These are phyloP conservation scores for Grallaria varia DNA, from an alignment of 2,113 vertebrate species.

Conservation along the genomic window DNA sequence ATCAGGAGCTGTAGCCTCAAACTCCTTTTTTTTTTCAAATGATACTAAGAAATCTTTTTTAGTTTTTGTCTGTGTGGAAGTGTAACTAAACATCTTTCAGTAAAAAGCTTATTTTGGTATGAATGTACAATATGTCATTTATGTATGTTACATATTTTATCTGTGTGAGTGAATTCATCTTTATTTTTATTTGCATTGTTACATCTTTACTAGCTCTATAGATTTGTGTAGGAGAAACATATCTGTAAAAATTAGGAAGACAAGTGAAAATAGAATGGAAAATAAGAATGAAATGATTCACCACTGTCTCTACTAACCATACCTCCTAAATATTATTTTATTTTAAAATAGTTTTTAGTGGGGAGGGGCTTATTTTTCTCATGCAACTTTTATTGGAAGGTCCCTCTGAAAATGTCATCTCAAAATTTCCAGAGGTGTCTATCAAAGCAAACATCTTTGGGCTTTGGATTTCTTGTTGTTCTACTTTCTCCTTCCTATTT, in stretches of 20 bases:
- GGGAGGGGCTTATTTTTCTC: not conserved
- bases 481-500: not conserved
- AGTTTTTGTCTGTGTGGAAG: not conserved
- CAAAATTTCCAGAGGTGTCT: not conserved
- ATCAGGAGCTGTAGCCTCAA: not conserved
- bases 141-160: accelerated
- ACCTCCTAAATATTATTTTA: not conserved
- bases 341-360: not conserved
- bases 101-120: accelerated
- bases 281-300: not conserved
- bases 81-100: not conserved
- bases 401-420: not conserved
- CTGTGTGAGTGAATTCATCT: accelerated
- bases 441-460: not conserved
- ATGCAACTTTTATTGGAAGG: not conserved
- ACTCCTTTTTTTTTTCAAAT: not conserved
- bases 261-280: not conserved
- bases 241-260: not conserved
- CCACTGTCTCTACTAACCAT: accelerated
- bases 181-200: not conserved
- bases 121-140: not conserved
- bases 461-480: not conserved
- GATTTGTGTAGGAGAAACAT: not conserved
- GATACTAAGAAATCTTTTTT: not conserved
- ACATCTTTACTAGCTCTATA: not conserved